Evolutionary conservation across 2,797 vertebrate species (phyloP), one percentile per base, ranked within the genome.

Genomic region (Fratercula arctica): DNA sequence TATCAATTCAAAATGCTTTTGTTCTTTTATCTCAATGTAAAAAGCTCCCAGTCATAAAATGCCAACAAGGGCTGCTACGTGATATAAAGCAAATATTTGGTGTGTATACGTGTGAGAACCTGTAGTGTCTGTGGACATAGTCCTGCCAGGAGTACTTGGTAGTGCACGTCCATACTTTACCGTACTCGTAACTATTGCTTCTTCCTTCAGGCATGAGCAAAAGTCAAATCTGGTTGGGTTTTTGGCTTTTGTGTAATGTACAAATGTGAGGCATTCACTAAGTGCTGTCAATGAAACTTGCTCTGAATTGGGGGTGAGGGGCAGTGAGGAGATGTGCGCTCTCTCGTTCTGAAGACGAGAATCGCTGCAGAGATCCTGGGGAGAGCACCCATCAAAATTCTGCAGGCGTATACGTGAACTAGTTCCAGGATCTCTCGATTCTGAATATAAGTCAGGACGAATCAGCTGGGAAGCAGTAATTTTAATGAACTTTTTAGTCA

Each of bases 31-130:
- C 31, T 31, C 26, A 14, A 4, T 5, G 15, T 33, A 59, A 53
- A 68, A 57, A 29, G 19, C 45, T 29, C 25, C 13, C 46, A 6
- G 25, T 28, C 37, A 31, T 48, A 33, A 43, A 78, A 43, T 8
- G 3, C 21, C 67, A 26, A 2, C 41, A 17, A 33, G 25, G 0
- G 2, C 28, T 18, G 14, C 25, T 54, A 20, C 4, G 5, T 28
- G 19, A 4, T 18, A 6, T 33, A 29, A 25, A 67, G 13, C 19
- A 33, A 15, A 4, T 16, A 13, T 31, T 16, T 29, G 37, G 28
- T 1, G 2, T 14, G 15, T 24, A 1, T 20, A 6, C 20, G 28
- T 25, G 37, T 9, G n/a, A 59, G 59, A 46, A 23, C n/a, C 37
- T 24, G 15, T 18, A 11, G 68, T 8, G 46, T 48, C 60, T 61